Conservation (phyloP, 1,140 invertebrate species). For the Agrilus planipennis region DNA sequence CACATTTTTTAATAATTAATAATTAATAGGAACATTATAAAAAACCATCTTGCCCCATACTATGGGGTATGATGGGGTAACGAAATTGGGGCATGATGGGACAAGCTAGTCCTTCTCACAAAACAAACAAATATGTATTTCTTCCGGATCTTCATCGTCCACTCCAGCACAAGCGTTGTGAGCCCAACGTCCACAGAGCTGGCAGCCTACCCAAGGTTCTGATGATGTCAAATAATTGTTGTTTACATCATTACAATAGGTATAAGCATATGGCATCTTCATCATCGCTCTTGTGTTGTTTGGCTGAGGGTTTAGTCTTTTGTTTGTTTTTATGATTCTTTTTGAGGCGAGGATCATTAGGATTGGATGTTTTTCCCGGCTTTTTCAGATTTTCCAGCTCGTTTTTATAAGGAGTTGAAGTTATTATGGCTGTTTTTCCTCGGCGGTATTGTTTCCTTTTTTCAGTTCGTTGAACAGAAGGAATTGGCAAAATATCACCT, state of each 20-base stretch:
- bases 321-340: not conserved
- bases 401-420: conserved; percentile 9
- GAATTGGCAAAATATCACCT: not conserved
- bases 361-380: conserved; percentile 4
- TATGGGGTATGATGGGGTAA: no score
- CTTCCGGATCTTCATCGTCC: not conserved
- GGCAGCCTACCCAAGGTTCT: conserved; percentile 2
- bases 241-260: not conserved
- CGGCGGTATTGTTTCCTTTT: not conserved
- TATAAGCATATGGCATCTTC: not conserved
- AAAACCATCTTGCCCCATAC: no score
- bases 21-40: no score
- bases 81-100: no score
- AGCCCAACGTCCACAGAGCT: not conserved
- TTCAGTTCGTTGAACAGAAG: not conserved
- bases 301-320: not conserved
- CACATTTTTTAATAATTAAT: no score
- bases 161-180: conserved; percentile 4
- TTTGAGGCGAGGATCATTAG: conserved; percentile 1
- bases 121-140: not conserved
- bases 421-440: not conserved
- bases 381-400: conserved; percentile 7
- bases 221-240: conserved; percentile 1
- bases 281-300: not conserved
- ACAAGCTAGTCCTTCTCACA: no score